Evolutionary conservation across 1,140 invertebrate species (phyloP).

Genomic region (Magallana ariakensis): DNA sequence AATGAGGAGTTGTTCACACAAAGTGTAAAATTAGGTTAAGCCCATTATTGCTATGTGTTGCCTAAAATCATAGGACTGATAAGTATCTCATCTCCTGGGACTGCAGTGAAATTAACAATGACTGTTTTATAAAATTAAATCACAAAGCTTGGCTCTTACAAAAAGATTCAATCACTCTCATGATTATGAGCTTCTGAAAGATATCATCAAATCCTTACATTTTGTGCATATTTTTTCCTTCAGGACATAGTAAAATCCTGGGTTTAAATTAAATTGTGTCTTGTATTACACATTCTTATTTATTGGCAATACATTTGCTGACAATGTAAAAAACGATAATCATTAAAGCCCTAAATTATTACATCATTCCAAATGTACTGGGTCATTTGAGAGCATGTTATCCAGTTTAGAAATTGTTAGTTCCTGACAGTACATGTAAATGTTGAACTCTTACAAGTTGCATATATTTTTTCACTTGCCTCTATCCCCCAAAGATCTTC

Average conservation of each 20-base stretch:
- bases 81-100: neutral
- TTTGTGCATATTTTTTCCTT: neutral
- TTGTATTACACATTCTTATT: neutral
- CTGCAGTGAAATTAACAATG: conserved; percentile 1
- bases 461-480: no score
- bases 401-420: no score
- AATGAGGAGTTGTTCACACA: no score
- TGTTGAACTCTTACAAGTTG: no score
- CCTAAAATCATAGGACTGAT: neutral
- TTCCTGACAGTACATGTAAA: no score
- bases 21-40: no score
- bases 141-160: neutral
- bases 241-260: conserved; percentile 4
- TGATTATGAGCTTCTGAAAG: neutral
- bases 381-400: no score
- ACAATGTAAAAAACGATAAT: neutral
- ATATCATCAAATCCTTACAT: neutral
- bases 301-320: neutral
- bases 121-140: conserved; percentile 17
- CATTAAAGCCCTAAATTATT: neutral
- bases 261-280: neutral
- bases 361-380: neutral
- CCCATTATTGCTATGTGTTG: no score
- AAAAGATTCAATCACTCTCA: conserved; percentile 3
- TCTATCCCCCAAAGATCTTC: no score